These are phyloP conservation scores for Sitta europaea DNA, from an alignment of 2,113 vertebrate genomes.

Conservation along the genomic window DNA sequence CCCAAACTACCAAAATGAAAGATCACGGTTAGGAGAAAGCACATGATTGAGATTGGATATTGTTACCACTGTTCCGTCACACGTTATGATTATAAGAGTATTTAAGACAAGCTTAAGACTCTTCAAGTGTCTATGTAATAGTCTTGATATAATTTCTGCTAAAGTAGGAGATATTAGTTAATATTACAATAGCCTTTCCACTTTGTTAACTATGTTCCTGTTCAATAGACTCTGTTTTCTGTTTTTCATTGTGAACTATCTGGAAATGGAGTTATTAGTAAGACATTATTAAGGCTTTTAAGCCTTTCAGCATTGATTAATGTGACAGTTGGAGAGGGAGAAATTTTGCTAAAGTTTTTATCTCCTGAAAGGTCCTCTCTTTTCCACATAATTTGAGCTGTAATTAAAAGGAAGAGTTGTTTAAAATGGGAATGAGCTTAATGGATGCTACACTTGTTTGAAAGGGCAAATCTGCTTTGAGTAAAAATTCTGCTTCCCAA, in stretches of 20 bases:
- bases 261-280: background rate
- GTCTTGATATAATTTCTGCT: background rate
- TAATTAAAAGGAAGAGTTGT: background rate
- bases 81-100: background rate
- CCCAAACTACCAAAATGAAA: background rate
- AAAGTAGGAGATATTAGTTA: background rate
- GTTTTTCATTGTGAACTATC: background rate
- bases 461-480: background rate
- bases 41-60: background rate
- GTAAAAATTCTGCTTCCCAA: background rate
- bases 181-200: background rate
- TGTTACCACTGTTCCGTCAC: background rate
- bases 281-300: background rate
- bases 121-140: background rate
- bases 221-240: background rate
- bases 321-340: background rate
- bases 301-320: background rate
- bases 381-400: background rate
- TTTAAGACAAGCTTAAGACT: background rate
- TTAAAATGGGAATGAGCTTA: background rate
- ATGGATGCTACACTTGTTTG: background rate
- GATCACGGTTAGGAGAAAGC: background rate
- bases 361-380: background rate
- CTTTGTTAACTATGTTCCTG: background rate
- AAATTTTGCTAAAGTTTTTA: background rate